Evolutionary conservation across 1,140 invertebrate genomes (phyloP), one percentile per base, ranked within the genome.

Genomic region (Tetramorium simillimum): DNA sequence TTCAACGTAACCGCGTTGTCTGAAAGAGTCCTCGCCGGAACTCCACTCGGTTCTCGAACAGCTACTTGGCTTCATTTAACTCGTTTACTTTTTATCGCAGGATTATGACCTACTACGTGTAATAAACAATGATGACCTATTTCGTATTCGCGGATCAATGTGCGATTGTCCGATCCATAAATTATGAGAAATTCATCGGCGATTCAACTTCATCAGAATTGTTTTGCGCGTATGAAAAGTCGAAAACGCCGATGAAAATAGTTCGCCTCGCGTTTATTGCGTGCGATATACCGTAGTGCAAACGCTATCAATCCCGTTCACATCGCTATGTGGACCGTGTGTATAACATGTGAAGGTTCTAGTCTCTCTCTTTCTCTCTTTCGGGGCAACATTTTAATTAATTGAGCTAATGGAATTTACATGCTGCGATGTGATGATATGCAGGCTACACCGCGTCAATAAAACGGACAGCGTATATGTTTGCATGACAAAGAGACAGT

Each of bases 401-500:
- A 90, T 90, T 60, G 21, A 72, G 69, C 86, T 88, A 88, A 85
- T 88, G 88, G 69, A 88, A 88, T 90, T 88, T 81, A 82, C 89
- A 90, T 90, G 89, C 89, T 85, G 28, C 80, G 69, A 90, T 76
- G 33, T 33, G 88, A 80, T 90, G 40, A 78, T 75, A 89, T 90
- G 78, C 77, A 75, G 43, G 37, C 85, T 90, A 84, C 46, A 12
- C 46, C 72, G 51, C 67, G 53, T 49, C 67, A 67, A 87, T 81
- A 84, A 43, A 84, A 76, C 65, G 62, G 33, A 70, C 67, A 86
- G 60, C 10, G 62, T 70, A 56, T 75, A 63, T 49, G 70, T 62
- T 89, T 46, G 76, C 76, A 46, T 72, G 87, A 89, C 58, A 60
- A 46, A 21, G 69, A 76, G 70, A 84, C 70, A 56, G 21, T 88